Base-by-base conservation (phyloP, 2,797 vertebrate species). In the Peromyscus eremicus region DNA sequence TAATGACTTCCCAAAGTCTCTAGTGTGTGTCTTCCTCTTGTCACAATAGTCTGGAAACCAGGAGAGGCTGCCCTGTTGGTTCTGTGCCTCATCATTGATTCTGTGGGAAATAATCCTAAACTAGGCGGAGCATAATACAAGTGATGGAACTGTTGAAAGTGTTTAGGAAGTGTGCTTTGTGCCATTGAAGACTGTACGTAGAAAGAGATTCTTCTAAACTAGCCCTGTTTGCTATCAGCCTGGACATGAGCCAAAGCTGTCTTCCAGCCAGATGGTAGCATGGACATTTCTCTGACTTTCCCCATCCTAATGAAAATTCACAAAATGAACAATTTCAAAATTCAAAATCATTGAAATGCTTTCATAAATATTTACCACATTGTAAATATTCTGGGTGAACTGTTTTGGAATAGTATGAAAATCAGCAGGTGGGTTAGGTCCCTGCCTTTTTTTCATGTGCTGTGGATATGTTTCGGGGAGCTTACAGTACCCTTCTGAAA, bases 401-500 rank as follows among this genome's bases (percentile, higher is more conserved):
- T 82, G 12, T 94, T 75, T 91, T 94, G 88, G 85, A 94, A 81
- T 76, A 86, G 10, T 94, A 77, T 96, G 95, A 89, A 96, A 96
- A 81, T 94, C 34, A 94, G 91, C 91, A 90, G 95, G 94, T 92
- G 68, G 57, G 83, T 0, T 85, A 71, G 85, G 76, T 80, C 91
- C 96, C 97, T 96, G 96, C 95, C 91, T 96, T 94, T 86, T 94
- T 97, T 96, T 97, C 97, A 79, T 92, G 84, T 40, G 88, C 57
- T 81, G 0, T 86, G 91, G 84, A n/a, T 93, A 86, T 84, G 92
- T 83, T 97, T 97, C 94, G 98, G 97, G 98, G 98, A 98, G 98
- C 97, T 98, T 98, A 96, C 95, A 98, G 97, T 87, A 94, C 75
- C 37, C 97, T 98, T 98, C 96, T 97, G 97, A 98, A 96, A 97